Evolutionary conservation across 1,140 invertebrate species (phyloP).

Genomic region (Venturia canescens): DNA sequence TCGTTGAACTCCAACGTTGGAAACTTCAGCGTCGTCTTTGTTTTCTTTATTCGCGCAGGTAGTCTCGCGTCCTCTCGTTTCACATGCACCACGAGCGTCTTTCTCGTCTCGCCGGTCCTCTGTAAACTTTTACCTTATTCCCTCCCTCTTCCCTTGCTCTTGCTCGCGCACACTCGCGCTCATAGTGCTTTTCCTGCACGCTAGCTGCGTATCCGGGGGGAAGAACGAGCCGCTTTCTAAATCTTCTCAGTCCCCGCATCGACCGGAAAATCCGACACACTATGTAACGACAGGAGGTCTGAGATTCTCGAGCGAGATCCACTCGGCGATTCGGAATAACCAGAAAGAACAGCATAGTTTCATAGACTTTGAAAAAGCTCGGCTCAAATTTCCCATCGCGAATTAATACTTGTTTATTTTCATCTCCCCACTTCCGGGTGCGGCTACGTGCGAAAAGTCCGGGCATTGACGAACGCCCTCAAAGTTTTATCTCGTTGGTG

Average conservation of each 20-base stretch:
- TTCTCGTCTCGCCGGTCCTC: slow-evolving; percentile 26
- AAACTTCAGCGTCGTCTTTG: no score
- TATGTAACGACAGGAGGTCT: not conserved
- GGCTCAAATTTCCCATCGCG: not conserved
- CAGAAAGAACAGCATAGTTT: not conserved
- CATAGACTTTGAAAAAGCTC: not conserved
- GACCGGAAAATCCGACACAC: slow-evolving; percentile 2
- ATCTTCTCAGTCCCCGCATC: slow-evolving; percentile 1
- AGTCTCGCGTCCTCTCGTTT: not conserved
- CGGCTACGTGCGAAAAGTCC: not conserved
- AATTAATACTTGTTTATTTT: not conserved
- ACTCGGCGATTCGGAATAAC: slow-evolving; percentile 6
- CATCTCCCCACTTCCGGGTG: not conserved
- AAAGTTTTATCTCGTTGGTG: not conserved
- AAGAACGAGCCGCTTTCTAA: slow-evolving; percentile 14
- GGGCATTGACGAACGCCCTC: not conserved
- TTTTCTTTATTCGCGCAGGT: not conserved
- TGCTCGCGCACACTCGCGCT: not conserved
- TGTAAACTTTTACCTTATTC: slow-evolving; percentile 28
- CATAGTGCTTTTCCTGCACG: not conserved
- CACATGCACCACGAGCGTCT: slow-evolving; percentile 17
- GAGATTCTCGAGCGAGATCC: not conserved
- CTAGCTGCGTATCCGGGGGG: not conserved
- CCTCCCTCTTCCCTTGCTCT: not conserved
- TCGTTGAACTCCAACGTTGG: no score